Conservation (phyloP, 2,888 invertebrate genomes). For the Drosophila mimica region DNA sequence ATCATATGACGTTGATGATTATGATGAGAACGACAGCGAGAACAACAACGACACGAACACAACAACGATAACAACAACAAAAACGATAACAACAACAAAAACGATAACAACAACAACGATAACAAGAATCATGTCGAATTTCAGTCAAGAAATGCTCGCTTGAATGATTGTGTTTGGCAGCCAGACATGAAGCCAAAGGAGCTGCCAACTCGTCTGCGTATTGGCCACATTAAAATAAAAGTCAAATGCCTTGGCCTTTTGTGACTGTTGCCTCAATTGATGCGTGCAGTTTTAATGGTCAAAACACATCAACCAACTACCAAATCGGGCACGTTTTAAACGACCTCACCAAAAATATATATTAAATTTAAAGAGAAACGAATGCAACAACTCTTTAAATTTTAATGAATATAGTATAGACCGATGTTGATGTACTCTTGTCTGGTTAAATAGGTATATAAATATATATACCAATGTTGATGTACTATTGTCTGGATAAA, state of each 20-base stretch:
- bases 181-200: constrained; percentile 12
- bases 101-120: neutral
- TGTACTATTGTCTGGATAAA: neutral
- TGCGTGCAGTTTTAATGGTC: constrained; percentile 74
- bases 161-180: constrained; percentile 54
- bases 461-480: too few relatives aligned
- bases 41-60: neutral
- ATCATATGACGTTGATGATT: constrained; percentile 74
- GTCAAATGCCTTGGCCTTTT: constrained; percentile 53
- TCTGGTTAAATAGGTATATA: neutral
- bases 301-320: constrained; percentile 59
- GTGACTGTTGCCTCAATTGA: constrained; percentile 55
- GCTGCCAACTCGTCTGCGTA: constrained; percentile 26
- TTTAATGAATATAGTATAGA: neutral
- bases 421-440: neutral
- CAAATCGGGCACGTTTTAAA: constrained; percentile 41
- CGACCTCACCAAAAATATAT: neutral
- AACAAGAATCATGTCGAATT: constrained; percentile 11
- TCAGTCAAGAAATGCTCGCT: constrained; percentile 53
- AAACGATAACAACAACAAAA: neutral
- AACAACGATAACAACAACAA: neutral
- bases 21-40: constrained; percentile 41
- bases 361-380: neutral
- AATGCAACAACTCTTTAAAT: neutral
- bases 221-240: constrained; percentile 65